Base-by-base conservation (phyloP, 2,113 vertebrate genomes). In the Pedetes capensis region DNA sequence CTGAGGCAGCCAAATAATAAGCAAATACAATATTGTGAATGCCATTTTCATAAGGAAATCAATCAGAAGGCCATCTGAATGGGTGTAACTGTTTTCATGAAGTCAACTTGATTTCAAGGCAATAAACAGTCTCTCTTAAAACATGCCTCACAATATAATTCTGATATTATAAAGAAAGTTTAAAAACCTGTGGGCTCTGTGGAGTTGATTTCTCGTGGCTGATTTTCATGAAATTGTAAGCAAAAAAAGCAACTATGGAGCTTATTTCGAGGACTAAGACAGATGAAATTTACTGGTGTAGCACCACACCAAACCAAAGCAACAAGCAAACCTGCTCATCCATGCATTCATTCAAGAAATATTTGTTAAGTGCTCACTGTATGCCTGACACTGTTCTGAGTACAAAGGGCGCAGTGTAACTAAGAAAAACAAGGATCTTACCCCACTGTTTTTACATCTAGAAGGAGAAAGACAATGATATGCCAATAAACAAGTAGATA, bases 51-150 rank as follows among this genome's bases (percentile, higher is more conserved):
- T 63, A 78, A 20, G 76, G 22, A 86, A 95, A 82, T 42, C 17
- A 86, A 49, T 63, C 9, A 61, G 42, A 64, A 95, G 23, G 64
- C 22, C 49, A 79, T 5, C 5, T 88, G 25, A 86, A 91, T 57
- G 76, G 13, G 10, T 61, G 39, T 47, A 57, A 39, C 6, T 82
- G 42, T 89, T 29, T 92, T 95, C 39, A 91, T 42, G 23, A 95
- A 51, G 57, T 79, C 12, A 96, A 32, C 2, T 25, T 94, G 25
- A 76, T 75, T 80, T 0, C 8, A 95, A 17, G 39, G 29, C 25
- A 96, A 76, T 29, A 23, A 83, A 76, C 34, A 55, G 4, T 75
- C 13, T 91, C 63, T 69, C 64, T 78, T 89, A 81, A 95, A 93
- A n/a, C 10, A 49, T 55, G 5, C 20, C 89, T 78, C 53, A 57